Conservation (phyloP, 2,797 vertebrate species). For the Fratercula arctica region DNA sequence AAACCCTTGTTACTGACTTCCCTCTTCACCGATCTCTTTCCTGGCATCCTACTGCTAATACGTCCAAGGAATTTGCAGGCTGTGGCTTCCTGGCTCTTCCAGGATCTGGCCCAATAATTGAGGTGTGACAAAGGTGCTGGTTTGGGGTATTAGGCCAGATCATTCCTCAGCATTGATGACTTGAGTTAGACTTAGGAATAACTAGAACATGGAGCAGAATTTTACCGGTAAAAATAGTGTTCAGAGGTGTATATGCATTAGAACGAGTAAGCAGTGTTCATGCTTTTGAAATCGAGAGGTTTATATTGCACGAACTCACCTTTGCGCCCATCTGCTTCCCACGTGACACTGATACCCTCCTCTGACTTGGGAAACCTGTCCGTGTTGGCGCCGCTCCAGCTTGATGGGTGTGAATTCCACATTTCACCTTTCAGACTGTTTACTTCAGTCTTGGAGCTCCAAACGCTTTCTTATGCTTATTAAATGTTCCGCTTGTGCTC, state of each 20-base stretch:
- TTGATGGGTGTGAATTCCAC: background rate
- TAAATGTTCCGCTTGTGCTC: background rate
- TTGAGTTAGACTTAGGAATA: background rate
- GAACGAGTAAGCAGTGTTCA: background rate
- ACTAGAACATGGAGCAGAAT: background rate
- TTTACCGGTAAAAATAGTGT: background rate
- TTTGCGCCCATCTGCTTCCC: background rate
- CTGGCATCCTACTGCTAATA: background rate
- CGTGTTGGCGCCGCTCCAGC: rapidly evolving
- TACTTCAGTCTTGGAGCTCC: background rate
- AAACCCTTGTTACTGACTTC: background rate
- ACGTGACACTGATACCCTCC: rapidly evolving
- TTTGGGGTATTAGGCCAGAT: background rate
- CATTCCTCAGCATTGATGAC: background rate
- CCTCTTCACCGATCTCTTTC: background rate
- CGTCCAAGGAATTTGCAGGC: background rate
- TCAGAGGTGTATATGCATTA: background rate
- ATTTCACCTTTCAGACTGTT: background rate
- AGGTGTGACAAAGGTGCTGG: background rate
- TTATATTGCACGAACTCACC: background rate
- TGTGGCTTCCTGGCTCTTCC: background rate
- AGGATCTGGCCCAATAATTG: background rate
- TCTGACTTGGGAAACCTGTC: background rate
- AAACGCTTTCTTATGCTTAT: background rate
- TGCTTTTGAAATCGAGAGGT: background rate